Percentiles rank a stretch among this genome's conserved stretches.
These are phyloP conservation scores for Poeciliopsis paucimaculata DNA, from an alignment of 2,797 vertebrate genomes.

Conservation along the genomic window DNA sequence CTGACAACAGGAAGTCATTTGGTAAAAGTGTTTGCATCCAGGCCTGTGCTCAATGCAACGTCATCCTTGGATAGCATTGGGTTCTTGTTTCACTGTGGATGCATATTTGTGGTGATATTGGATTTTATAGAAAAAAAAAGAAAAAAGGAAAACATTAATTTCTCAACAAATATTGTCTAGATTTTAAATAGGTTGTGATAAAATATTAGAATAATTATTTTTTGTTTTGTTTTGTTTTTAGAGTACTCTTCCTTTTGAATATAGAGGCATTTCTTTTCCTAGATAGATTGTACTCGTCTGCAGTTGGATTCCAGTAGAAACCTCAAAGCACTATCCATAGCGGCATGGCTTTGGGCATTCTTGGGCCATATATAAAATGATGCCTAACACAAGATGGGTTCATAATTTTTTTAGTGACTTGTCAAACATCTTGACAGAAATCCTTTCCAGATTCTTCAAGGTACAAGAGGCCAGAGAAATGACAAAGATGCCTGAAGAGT, in stretches of 20 bases:
- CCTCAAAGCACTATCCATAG: background rate
- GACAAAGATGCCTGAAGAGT: background rate
- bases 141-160: background rate
- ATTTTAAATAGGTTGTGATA: background rate
- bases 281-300: background rate
- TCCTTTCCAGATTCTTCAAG: background rate
- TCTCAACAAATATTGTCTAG: background rate
- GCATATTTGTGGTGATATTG: too few species aligned
- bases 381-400: background rate
- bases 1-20: background rate
- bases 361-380: background rate
- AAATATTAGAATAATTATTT: background rate
- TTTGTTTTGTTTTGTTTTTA: background rate
- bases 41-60: background rate
- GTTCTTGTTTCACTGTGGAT: background rate
- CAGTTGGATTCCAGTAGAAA: background rate
- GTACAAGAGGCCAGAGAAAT: background rate
- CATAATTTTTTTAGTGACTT: background rate
- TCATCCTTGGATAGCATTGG: background rate
- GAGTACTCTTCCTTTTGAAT: background rate
- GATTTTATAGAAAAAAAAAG: too few species aligned
- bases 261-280: background rate
- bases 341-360: background rate
- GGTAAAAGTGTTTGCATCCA: background rate
- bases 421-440: background rate